These are phyloP conservation scores for Dorcus parallelipipedus DNA, from an alignment of 2,888 invertebrate species.

Conservation along the genomic window DNA sequence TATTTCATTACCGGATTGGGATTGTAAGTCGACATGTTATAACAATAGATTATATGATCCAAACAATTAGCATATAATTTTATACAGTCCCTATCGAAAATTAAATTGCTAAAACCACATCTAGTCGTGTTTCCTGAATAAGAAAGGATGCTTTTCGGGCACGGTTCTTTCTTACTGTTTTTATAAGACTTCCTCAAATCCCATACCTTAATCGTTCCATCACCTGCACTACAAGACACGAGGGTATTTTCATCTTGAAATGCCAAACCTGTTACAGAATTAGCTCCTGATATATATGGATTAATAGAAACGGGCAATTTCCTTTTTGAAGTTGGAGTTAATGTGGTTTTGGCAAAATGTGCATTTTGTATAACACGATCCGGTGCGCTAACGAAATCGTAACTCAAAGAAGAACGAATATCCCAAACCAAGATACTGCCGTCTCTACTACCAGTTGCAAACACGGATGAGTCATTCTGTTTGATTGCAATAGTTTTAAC, in stretches of 20 bases:
- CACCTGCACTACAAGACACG: slow-evolving; percentile 82
- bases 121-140: slow-evolving; percentile 70
- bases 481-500: slow-evolving; percentile 79
- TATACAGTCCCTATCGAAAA: slow-evolving; percentile 66
- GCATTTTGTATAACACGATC: slow-evolving; percentile 71
- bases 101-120: slow-evolving; percentile 74
- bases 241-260: slow-evolving; percentile 79
- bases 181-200: slow-evolving; percentile 81
- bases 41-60: slow-evolving; percentile 83
- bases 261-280: slow-evolving; percentile 78
- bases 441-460: slow-evolving; percentile 86
- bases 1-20: slow-evolving; percentile 63
- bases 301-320: slow-evolving; percentile 22
- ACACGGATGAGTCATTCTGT: slow-evolving; percentile 66
- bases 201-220: slow-evolving; percentile 82
- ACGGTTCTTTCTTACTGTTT: slow-evolving; percentile 63
- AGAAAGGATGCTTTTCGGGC: slow-evolving; percentile 68
- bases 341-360: slow-evolving; percentile 56
- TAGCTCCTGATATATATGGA: slow-evolving; percentile 52
- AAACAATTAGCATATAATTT: slow-evolving; percentile 82
- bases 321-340: slow-evolving; percentile 53
- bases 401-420: slow-evolving; percentile 54
- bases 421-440: slow-evolving; percentile 88
- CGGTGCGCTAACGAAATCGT: slow-evolving; percentile 52
- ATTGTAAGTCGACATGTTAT: slow-evolving; percentile 70